Percentiles rank a stretch among this genome's conserved stretches.
phyloP scores from a whole-genome alignment of 2,888 invertebrate species.

The Nesidiocoris tenuis region DNA sequence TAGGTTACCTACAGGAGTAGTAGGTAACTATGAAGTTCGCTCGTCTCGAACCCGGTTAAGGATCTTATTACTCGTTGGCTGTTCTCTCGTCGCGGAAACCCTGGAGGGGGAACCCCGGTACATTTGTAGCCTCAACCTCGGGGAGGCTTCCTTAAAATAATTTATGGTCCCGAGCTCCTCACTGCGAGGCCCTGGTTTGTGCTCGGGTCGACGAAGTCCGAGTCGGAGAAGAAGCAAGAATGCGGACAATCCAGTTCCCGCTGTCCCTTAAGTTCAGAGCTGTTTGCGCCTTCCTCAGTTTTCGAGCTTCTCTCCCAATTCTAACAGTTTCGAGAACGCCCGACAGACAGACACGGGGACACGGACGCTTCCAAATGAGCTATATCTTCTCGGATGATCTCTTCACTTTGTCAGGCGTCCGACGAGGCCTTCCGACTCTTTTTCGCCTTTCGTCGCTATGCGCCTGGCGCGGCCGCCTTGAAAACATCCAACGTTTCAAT shows the following conservation, averaged over 20 bases:
- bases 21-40: too few relatives aligned
- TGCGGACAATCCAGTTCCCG: constrained; percentile 39
- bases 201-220: neutral
- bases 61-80: neutral
- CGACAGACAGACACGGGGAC: neutral
- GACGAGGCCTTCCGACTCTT: neutral
- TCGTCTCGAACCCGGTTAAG: too few relatives aligned
- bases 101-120: neutral
- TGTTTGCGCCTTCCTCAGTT: neutral
- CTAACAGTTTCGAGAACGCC: neutral
- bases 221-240: constrained; percentile 19
- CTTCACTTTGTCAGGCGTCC: neutral
- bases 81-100: neutral
- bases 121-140: constrained; percentile 26
- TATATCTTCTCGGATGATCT: neutral
- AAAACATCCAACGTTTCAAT: neutral
- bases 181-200: neutral
- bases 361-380: neutral
- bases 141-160: constrained; percentile 23
- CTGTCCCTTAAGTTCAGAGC: constrained; percentile 25
- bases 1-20: too few relatives aligned
- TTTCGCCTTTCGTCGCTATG: neutral
- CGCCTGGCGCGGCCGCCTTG: neutral
- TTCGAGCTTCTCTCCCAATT: neutral
- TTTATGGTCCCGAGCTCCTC: constrained; percentile 22